A percentile compares a stretch with the other conserved stretches of the same genome.
phyloP scores from a whole-genome alignment of 30 jellyfish, hydroid and myxozoan genomes.

The Aurelia aurita complex sp. Pacific region DNA sequence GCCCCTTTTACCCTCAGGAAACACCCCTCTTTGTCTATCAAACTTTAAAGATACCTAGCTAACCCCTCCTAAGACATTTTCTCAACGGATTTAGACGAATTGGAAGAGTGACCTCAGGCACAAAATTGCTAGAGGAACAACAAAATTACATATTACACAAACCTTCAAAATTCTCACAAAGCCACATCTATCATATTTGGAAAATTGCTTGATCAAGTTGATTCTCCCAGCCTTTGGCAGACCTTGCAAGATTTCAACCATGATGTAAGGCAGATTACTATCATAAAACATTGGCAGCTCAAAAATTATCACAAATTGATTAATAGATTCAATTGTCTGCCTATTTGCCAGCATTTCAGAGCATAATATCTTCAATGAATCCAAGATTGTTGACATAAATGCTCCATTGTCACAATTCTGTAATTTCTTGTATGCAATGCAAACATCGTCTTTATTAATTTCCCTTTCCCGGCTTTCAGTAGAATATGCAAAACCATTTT shows the following conservation, averaged over 20 bases:
- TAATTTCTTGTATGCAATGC: conserved; percentile 23
- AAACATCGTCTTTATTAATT: conserved; percentile 6
- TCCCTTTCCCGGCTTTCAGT: neutral
- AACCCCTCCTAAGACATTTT: too few relatives aligned
- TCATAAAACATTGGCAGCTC: conserved; percentile 54
- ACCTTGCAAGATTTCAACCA: conserved; percentile 20
- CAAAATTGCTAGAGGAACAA: too few relatives aligned
- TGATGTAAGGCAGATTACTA: conserved; percentile 12
- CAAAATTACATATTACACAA: too few relatives aligned
- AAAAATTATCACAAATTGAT: conserved; percentile 38
- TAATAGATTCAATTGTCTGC: neutral
- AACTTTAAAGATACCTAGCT: too few relatives aligned
- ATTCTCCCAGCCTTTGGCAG: conserved; percentile 20
- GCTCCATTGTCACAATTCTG: conserved; percentile 20
- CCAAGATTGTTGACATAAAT: conserved; percentile 34
- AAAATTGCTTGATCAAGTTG: conserved; percentile 5
- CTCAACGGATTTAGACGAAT: too few relatives aligned
- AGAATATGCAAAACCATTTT: neutral
- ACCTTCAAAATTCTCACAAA: conserved; percentile 38
- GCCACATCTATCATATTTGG: conserved; percentile 34
- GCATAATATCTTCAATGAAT: conserved; percentile 36
- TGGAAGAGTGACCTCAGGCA: too few relatives aligned
- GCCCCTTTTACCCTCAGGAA: too few relatives aligned
- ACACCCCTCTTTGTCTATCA: too few relatives aligned
- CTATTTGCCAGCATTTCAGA: conserved; percentile 20